Conservation (phyloP, 1,140 invertebrate genomes). For the Steinernema feltiae region DNA sequence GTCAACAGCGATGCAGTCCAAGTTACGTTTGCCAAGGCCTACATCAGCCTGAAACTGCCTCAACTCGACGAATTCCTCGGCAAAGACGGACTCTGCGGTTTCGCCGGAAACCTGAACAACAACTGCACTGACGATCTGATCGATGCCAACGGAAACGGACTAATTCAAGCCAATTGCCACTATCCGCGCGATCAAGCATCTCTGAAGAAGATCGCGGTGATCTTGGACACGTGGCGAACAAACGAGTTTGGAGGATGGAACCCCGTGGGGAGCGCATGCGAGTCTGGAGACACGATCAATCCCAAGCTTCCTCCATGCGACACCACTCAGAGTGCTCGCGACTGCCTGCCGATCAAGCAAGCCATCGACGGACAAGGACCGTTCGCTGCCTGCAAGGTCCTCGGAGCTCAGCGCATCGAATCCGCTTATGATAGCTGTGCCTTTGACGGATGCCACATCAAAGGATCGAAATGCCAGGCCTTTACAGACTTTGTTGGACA, state of each 20-base stretch:
- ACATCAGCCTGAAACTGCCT: not conserved
- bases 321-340: not conserved
- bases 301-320: not conserved
- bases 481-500: not conserved
- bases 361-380: not conserved
- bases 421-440: not conserved
- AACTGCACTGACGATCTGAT: conserved; percentile 3
- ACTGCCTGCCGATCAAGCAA: not conserved
- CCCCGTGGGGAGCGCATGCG: not conserved
- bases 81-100: not conserved
- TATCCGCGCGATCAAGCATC: not conserved
- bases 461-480: not conserved
- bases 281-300: not conserved
- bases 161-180: not conserved
- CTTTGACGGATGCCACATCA: not conserved
- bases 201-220: not conserved
- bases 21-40: not conserved
- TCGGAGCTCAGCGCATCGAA: not conserved
- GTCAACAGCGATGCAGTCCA: not conserved
- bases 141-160: not conserved
- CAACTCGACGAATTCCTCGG: not conserved
- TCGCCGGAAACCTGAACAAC: conserved; percentile 1
- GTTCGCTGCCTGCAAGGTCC: not conserved
- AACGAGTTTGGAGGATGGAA: not conserved
- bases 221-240: not conserved